phyloP scores from a whole-genome alignment of 2,113 vertebrate species.

The Chloroceryle aenea region DNA sequence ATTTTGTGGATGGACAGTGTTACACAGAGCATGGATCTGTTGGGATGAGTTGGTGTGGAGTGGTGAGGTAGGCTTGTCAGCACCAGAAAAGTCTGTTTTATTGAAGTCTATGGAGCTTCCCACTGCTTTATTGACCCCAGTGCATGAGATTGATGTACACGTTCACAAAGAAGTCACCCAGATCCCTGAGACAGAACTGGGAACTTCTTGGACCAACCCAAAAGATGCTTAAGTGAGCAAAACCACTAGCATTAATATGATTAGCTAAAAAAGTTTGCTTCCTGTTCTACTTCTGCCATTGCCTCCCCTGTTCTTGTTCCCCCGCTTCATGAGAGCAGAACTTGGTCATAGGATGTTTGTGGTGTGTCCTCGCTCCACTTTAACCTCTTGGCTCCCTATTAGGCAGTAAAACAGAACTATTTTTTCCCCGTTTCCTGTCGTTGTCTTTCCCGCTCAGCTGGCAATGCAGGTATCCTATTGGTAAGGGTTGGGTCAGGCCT shows the following conservation, averaged over 20 bases:
- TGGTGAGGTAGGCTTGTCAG: neutral
- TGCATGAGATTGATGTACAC: fast-evolving
- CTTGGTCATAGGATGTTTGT: slow-evolving; percentile 21
- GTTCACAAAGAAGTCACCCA: neutral
- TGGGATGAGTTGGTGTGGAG: neutral
- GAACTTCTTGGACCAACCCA: neutral
- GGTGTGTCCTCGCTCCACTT: neutral
- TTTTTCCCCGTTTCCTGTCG: neutral
- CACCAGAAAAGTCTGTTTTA: neutral
- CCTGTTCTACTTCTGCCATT: neutral
- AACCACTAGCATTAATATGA: neutral
- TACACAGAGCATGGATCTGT: neutral
- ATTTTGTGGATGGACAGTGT: neutral
- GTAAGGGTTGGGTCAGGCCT: neutral
- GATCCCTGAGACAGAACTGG: neutral
- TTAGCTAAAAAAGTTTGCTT: neutral
- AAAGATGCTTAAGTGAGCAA: neutral
- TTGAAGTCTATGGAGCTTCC: neutral
- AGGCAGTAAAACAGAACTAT: slow-evolving; percentile 6
- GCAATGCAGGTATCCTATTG: neutral
- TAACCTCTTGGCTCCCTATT: slow-evolving; percentile 34
- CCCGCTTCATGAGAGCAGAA: neutral
- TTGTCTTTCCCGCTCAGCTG: neutral
- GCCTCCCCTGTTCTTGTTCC: neutral
- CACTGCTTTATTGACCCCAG: neutral